phyloP scores from a whole-genome alignment of 1,140 invertebrate genomes.

The Daktulosphaira vitifoliae region DNA sequence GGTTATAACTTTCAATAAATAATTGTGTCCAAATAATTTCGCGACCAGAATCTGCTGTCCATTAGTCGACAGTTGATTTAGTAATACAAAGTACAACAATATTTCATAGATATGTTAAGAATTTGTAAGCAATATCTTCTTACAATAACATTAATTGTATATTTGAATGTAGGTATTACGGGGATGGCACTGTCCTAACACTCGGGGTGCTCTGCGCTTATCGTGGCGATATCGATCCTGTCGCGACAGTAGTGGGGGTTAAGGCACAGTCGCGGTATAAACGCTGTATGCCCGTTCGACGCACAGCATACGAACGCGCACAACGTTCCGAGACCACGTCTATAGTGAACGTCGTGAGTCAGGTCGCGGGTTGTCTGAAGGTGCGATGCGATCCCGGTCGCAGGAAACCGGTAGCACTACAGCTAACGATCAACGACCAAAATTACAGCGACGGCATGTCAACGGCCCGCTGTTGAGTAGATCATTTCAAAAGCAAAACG shows the following conservation, averaged over 20 bases:
- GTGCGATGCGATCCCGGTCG: slow-evolving; percentile 32
- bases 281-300: neutral
- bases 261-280: neutral
- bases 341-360: slow-evolving; percentile 9
- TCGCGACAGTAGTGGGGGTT: neutral
- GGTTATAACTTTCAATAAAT: too few species aligned
- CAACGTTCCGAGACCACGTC: slow-evolving; percentile 19
- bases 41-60: too few species aligned
- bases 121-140: too few species aligned
- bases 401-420: neutral
- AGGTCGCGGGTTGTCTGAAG: slow-evolving; percentile 11
- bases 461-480: neutral
- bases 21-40: too few species aligned
- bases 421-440: neutral
- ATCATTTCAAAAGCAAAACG: too few species aligned
- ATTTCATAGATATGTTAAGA: too few species aligned
- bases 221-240: neutral
- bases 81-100: too few species aligned
- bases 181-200: too few species aligned
- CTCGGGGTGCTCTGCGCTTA: neutral
- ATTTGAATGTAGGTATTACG: too few species aligned
- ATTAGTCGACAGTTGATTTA: too few species aligned
- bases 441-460: neutral
- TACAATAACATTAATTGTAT: too few species aligned
- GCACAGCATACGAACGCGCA: neutral